Conservation (phyloP, 92 coral and sea anemone genomes). For the Zoanthus solanderi region DNA sequence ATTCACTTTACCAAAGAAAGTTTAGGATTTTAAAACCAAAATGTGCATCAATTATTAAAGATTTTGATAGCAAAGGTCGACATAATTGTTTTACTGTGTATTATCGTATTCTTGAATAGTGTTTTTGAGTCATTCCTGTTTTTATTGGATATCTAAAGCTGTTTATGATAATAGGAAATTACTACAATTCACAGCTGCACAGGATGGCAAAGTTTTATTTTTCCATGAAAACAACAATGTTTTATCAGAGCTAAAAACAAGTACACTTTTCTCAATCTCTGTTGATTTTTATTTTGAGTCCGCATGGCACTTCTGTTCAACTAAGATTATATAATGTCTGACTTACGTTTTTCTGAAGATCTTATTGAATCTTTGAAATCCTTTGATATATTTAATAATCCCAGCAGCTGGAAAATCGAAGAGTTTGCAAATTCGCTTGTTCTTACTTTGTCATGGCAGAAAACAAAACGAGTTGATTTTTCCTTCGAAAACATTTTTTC, state of each 20-base stretch:
- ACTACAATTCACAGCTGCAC: background rate
- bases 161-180: background rate
- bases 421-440: constrained; percentile 6
- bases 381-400: constrained; percentile 3
- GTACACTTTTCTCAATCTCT: background rate
- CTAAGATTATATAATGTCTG: background rate
- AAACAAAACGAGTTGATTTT: background rate
- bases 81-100: background rate
- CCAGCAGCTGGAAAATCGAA: constrained; percentile 31
- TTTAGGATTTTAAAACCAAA: background rate
- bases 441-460: constrained; percentile 36
- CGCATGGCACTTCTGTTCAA: background rate
- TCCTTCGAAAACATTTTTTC: background rate
- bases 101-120: background rate
- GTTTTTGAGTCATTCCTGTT: background rate
- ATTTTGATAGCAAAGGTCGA: background rate
- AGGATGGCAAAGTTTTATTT: background rate
- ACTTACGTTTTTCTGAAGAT: constrained; percentile 7
- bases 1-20: background rate
- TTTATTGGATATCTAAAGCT: background rate
- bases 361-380: constrained; percentile 18
- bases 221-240: background rate
- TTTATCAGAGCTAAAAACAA: background rate
- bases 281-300: background rate
- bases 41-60: background rate